A percentile compares a stretch with the other conserved stretches of the same genome.
phyloP scores from a whole-genome alignment of 2,797 vertebrate species.

The Rhadinocentrus ornatus region DNA sequence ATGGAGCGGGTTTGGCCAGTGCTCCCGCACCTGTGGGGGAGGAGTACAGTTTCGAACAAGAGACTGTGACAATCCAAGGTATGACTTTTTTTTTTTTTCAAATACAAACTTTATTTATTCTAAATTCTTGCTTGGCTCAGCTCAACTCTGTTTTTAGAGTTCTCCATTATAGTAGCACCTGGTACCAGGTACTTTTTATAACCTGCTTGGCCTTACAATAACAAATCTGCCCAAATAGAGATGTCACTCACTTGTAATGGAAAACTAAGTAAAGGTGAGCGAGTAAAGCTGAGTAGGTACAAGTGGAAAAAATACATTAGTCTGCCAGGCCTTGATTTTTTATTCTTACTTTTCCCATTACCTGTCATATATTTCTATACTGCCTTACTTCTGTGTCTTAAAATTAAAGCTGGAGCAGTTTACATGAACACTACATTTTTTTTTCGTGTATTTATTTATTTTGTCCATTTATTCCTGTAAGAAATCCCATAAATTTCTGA shows the following conservation, averaged over 20 bases:
- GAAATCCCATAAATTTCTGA: background rate
- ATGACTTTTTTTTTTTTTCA: slow-evolving; percentile 54
- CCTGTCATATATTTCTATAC: background rate
- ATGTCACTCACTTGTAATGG: background rate
- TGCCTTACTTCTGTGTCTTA: background rate
- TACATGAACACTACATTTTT: background rate
- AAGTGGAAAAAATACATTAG: background rate
- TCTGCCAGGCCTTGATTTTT: background rate
- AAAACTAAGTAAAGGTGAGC: background rate
- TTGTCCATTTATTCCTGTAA: background rate
- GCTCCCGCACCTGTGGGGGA: slow-evolving; percentile 91
- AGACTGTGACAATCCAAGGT: slow-evolving; percentile 94
- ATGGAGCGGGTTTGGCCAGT: slow-evolving; percentile 96
- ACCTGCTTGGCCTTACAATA: too few relatives aligned
- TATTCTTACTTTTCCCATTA: background rate
- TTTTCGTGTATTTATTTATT: background rate
- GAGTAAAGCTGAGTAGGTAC: background rate
- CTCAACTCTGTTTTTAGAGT: too few relatives aligned
- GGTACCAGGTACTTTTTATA: too few relatives aligned
- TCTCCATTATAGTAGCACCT: too few relatives aligned
- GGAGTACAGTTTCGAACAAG: slow-evolving; percentile 93
- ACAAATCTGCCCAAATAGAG: too few relatives aligned
- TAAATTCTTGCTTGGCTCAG: too few relatives aligned
- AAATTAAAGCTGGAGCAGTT: background rate
- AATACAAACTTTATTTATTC: background rate